A percentile compares a stretch with the other conserved stretches of the same genome.
phyloP scores from a whole-genome alignment of 1,140 invertebrate genomes.

The Drosophila sturtevanti region DNA sequence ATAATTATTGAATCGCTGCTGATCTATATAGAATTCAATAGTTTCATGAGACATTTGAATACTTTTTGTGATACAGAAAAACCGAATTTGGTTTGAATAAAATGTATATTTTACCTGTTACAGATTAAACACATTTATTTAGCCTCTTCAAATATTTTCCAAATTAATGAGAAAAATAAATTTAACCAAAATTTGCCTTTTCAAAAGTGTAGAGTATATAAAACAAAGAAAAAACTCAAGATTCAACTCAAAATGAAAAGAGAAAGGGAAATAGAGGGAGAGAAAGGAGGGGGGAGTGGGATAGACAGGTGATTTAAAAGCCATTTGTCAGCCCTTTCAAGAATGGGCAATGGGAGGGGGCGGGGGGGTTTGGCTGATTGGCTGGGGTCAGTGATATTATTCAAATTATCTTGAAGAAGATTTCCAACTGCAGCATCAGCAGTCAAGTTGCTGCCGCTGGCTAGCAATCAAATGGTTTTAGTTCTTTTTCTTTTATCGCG shows the following conservation, averaged over 20 bases:
- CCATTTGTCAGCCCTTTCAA: conserved; percentile 63
- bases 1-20: no score
- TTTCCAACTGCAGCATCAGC: conserved; percentile 44
- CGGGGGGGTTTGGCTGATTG: conserved; percentile 56
- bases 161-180: no score
- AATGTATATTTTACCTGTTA: no score
- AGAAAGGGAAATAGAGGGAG: conserved; percentile 22
- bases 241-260: conserved; percentile 7
- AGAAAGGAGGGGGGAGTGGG: no score
- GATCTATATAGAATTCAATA: no score
- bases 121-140: no score
- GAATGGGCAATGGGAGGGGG: not conserved
- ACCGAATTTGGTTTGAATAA: no score
- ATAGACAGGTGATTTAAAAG: conserved; percentile 73
- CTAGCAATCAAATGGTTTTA: conserved; percentile 70
- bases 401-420: conserved; percentile 74
- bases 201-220: conserved; percentile 1
- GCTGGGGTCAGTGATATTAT: conserved; percentile 77
- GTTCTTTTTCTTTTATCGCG: conserved; percentile 72
- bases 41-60: no score
- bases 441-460: conserved; percentile 14
- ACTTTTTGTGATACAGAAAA: no score
- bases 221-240: conserved; percentile 3
- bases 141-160: no score
- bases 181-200: not conserved